A percentile compares a stretch with the other conserved stretches of the same genome.
Conservation (phyloP, 2,888 invertebrate species). For the Strigamia crassipes region DNA sequence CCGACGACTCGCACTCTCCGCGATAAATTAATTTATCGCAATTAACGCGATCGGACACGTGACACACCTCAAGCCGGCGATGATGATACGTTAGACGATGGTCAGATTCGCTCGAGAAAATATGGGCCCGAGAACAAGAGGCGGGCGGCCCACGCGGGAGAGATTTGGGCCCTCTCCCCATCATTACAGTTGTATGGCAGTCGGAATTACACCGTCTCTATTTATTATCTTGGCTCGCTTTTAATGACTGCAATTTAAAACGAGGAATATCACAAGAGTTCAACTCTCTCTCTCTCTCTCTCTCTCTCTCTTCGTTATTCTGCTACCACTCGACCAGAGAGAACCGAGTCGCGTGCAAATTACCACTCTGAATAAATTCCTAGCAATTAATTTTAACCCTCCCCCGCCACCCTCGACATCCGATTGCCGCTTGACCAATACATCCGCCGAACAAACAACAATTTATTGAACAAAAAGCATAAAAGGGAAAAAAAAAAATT, state of each 20-base stretch:
- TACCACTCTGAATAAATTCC: slow-evolving; percentile 35
- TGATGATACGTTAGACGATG: slow-evolving; percentile 19
- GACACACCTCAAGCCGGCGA: slow-evolving; percentile 2
- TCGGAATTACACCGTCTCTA: slow-evolving; percentile 34
- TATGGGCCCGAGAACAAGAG: neutral
- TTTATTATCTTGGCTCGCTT: slow-evolving; percentile 35
- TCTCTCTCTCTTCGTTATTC: neutral
- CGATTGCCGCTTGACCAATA: slow-evolving; percentile 11
- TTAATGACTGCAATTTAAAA: slow-evolving; percentile 36
- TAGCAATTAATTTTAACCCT: slow-evolving; percentile 21
- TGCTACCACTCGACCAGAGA: neutral
- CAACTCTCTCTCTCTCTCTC: slow-evolving; percentile 11
- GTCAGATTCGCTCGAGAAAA: neutral
- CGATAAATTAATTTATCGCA: slow-evolving; percentile 28
- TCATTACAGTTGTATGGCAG: slow-evolving; percentile 31
- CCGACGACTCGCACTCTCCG: neutral
- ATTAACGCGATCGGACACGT: slow-evolving; percentile 5
- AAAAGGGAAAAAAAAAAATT: too few species aligned
- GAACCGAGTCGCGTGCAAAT: slow-evolving; percentile 13
- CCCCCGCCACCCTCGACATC: neutral
- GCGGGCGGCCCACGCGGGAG: slow-evolving; percentile 20
- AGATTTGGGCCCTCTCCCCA: slow-evolving; percentile 3
- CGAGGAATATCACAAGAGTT: slow-evolving; percentile 33
- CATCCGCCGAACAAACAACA: neutral
- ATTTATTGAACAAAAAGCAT: too few species aligned